A percentile compares a stretch with the other conserved stretches of the same genome.
phyloP scores from a whole-genome alignment of 2,113 vertebrate genomes.

The Prolemur simus region DNA sequence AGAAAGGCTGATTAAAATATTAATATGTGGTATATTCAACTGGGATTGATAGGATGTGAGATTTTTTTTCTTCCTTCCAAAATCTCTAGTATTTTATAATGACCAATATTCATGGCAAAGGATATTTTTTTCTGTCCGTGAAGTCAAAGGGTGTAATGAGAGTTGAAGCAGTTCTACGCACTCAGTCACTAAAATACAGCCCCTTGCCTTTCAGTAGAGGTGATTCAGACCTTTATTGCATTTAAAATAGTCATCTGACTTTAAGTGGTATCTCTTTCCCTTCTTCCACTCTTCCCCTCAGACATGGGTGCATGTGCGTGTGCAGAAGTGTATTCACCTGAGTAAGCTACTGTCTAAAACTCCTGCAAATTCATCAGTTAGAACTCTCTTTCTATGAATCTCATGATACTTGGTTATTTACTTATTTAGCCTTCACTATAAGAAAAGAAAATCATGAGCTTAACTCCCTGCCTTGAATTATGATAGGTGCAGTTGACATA shows the following conservation, averaged over 20 bases:
- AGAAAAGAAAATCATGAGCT: background rate
- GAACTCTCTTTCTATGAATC: background rate
- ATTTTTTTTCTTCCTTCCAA: background rate
- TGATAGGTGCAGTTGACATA: background rate
- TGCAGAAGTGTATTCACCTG: background rate
- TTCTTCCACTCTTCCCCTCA: background rate
- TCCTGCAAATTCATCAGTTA: background rate
- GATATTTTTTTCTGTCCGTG: background rate
- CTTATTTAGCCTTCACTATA: background rate
- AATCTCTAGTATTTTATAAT: constrained; percentile 10
- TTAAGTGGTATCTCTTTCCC: background rate
- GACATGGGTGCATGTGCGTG: too few species aligned
- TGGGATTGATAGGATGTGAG: background rate
- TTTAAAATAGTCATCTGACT: background rate
- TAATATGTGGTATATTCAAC: background rate
- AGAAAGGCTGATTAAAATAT: background rate
- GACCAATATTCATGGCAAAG: background rate
- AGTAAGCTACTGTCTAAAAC: background rate
- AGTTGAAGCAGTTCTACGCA: background rate
- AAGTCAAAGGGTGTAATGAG: background rate
- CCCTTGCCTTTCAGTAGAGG: background rate
- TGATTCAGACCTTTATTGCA: background rate
- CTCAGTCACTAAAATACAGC: background rate
- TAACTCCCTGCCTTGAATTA: background rate
- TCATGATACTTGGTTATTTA: background rate